These are phyloP conservation scores for Agelastica alni DNA, from an alignment of 2,888 invertebrate genomes.

Conservation along the genomic window DNA sequence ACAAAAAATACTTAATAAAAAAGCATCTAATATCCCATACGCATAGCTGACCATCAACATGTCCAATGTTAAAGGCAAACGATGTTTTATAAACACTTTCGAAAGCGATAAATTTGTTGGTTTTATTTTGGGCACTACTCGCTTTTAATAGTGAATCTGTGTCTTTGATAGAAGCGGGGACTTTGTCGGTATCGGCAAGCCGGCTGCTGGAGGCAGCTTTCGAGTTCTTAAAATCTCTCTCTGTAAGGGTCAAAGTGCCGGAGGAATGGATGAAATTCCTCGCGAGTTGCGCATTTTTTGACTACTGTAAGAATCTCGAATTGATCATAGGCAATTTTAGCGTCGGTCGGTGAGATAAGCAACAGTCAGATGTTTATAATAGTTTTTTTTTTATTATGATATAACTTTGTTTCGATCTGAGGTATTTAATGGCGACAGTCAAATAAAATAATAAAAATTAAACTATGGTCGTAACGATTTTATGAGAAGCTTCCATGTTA, in stretches of 20 bases:
- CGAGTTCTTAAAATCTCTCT: conserved; percentile 30
- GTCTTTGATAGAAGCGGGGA: conserved; percentile 52
- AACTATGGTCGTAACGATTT: too few species aligned
- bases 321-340: conserved; percentile 46
- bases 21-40: conserved; percentile 10
- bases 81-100: conserved; percentile 56
- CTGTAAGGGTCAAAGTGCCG: conserved; percentile 45
- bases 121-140: conserved; percentile 53
- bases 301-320: conserved; percentile 57
- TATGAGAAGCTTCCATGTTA: too few species aligned
- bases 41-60: conserved; percentile 50
- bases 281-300: conserved; percentile 52
- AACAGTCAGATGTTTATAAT: conserved; percentile 5
- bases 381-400: too few species aligned
- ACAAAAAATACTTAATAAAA: conserved; percentile 9
- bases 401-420: too few species aligned
- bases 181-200: conserved; percentile 51
- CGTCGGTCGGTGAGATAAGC: conserved; percentile 8
- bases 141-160: conserved; percentile 56
- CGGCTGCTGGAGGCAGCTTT: conserved; percentile 34
- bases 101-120: conserved; percentile 55
- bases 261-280: conserved; percentile 44
- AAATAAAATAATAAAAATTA: too few species aligned
- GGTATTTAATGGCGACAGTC: too few species aligned
- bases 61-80: conserved; percentile 41